Evolutionary conservation across 2,113 vertebrate genomes (phyloP).

Genomic region (Ptilonorhynchus violaceus): DNA sequence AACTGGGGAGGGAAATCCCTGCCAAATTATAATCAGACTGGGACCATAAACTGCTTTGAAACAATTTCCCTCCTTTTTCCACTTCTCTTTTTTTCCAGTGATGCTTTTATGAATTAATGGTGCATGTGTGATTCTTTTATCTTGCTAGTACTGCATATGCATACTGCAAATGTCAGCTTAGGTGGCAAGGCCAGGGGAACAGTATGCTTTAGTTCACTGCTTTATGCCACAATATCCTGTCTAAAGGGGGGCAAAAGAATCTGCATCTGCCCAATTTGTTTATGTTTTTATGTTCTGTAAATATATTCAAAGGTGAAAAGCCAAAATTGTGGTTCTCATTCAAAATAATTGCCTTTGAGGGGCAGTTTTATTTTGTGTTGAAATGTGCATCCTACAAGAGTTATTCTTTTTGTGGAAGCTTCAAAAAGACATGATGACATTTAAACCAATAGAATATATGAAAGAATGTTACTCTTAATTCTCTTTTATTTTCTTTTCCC

Average conservation of each 20-base stretch:
- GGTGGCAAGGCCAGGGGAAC: background rate
- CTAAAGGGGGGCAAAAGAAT: background rate
- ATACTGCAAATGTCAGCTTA: background rate
- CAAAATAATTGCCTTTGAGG: background rate
- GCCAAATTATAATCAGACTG: background rate
- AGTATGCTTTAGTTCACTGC: background rate
- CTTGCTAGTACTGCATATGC: background rate
- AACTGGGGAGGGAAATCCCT: background rate
- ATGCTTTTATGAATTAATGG: background rate
- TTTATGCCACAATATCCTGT: background rate
- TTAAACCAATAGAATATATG: background rate
- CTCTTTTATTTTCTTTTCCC: accelerated
- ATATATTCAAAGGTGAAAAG: background rate
- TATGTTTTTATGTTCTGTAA: background rate
- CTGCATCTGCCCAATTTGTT: background rate
- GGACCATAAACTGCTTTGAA: background rate
- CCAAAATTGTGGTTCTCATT: background rate
- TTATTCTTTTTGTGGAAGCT: background rate
- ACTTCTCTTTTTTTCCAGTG: background rate
- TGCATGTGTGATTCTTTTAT: background rate
- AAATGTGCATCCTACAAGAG: background rate
- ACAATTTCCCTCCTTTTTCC: background rate
- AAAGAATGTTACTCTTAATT: background rate
- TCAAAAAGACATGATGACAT: background rate
- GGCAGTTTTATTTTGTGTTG: background rate